Base-by-base conservation (phyloP, 2,113 vertebrate species). In the Archilochus colubris region DNA sequence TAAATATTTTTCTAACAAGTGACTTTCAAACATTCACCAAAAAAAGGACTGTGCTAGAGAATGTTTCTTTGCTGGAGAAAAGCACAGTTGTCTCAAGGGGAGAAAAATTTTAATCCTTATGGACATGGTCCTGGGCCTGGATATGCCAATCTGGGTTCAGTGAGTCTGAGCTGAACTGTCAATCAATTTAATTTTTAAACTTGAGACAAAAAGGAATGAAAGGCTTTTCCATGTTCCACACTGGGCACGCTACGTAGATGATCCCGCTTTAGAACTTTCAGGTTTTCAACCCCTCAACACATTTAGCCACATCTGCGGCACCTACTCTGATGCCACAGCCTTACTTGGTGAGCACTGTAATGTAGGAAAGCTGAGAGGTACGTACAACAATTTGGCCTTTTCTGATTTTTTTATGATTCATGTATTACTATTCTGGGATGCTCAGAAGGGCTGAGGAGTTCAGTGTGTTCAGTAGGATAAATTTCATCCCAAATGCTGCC, bases 231-330 rank as follows among this genome's bases (percentile, higher is more conserved):
- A 13, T 51, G n/a, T 89, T 87, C 46, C 50, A 8, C 38, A 12
- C 20, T 25, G 40, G 13, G 31, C 16, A 18, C 0, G 0, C 27
- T 72, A 19, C 68, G 33, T 51, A 36, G 25, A 6, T 87, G 54
- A 55, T 68, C 24, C 54, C 7, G 14, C 15, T 16, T 57, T n/a
- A 82, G 18, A 51, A 48, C 14, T 68, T 76, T n/a, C 18, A 53
- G 40, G 21, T 73, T 90, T 85, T 79, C 38, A 74, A 14, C 40
- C 25, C 20, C 28, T 18, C 23, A 4, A 38, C 16, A n/a, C 9
- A 2, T 51, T 95, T 79, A 88, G 46, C 58, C 28, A 40, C 40
- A 40, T 38, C 36, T 38, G 36, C 8, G 36, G 36, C 36, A 38
- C 12, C 40, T 11, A 40, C 62, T 38, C 22, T 46, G 38, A 36